Base-by-base conservation (phyloP, 2,888 invertebrate genomes). In the Dicycla oo region DNA sequence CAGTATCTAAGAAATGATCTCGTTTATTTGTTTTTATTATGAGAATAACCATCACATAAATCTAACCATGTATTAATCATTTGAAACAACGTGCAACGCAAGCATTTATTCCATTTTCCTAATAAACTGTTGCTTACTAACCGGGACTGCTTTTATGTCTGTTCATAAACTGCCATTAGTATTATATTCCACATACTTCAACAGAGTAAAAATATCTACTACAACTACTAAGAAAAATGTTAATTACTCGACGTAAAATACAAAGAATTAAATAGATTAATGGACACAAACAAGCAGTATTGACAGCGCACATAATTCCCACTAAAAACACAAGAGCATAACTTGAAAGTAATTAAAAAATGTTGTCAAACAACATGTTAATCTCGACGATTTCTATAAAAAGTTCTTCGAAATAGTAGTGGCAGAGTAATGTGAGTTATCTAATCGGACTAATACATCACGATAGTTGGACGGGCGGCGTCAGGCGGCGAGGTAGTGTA, bases 51-150 rank as follows among this genome's bases (percentile, higher is more conserved):
- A 81, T 80, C 69, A 75, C 82, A 89, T 89, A 90, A 88, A 88
- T 89, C 86, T 85, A 87, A 84, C 87, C n/a, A n/a, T n/a, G n/a
- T 88, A 91, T 92, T 91, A 91, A 91, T 92, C 91, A 91, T 88
- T 69, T 64, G 72, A 69, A 72, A 82, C 88, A 80, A 80, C 82
- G 88, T 69, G 85, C 88, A 79, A 78, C 81, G 88, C 84, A 83
- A 83, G 87, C 88, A 88, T 81, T 86, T 88, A 86, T 87, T 87
- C 86, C 83, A 87, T 88, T 91, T 88, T 86, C 87, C 76, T 86
- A 85, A 84, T 87, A 85, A 83, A 85, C 64, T 66, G 62, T 72
- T 77, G 66, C 51, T 34, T 53, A 61, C 62, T 73, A 63, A 75
- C 49, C 18, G 53, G 18, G 26, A 60, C 65, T n/a, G 40, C 43